Base-by-base conservation (phyloP, 2,113 vertebrate genomes). In the Toxostoma redivivum region DNA sequence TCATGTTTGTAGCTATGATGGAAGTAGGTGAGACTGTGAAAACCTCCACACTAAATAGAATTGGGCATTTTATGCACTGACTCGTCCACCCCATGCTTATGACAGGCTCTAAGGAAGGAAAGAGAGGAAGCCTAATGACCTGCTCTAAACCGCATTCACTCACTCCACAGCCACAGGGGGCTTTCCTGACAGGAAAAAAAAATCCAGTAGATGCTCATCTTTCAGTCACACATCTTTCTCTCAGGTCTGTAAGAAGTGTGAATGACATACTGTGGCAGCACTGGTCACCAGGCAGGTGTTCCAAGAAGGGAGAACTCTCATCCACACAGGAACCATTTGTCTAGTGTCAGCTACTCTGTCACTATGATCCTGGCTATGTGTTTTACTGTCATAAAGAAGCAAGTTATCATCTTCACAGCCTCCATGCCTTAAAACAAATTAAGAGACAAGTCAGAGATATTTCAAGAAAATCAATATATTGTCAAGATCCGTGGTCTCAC, bases 151-250 rank as follows among this genome's bases (percentile, higher is more conserved):
- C 35, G 86, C 60, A 80, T 57, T 31, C 61, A 40, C 80, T 86
- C 77, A 25, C 33, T 72, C 58, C 33, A 24, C 33, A 86, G 50
- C 33, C 92, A 77, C 62, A 28, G 15, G 71, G n/a, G 66, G 37
- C n/a, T 82, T 71, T 71, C 31, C 72, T 38, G 31, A 84, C 51
- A 94, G 65, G 67, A 54, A 30, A 42, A 44, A 48, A 61, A 35
- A 30, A 51, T 66, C 70, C 60, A 53, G 45, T 84, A 33, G 57
- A 92, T 95, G 87, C 66, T 95, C 78, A 54, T 95, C 90, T 95
- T 95, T 95, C 84, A 5, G 89, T 72, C 84, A 86, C 92, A 94
- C 91, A 27, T 96, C 56, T 74, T 81, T 76, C 65, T 64, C 58
- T 72, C 48, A 27, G 61, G 50, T 79, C 57, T 72, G n/a, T 48